Percentiles rank a stretch among this genome's conserved stretches.
phyloP scores from a whole-genome alignment of 2,888 invertebrate species.

The Aricia artaxerxes region DNA sequence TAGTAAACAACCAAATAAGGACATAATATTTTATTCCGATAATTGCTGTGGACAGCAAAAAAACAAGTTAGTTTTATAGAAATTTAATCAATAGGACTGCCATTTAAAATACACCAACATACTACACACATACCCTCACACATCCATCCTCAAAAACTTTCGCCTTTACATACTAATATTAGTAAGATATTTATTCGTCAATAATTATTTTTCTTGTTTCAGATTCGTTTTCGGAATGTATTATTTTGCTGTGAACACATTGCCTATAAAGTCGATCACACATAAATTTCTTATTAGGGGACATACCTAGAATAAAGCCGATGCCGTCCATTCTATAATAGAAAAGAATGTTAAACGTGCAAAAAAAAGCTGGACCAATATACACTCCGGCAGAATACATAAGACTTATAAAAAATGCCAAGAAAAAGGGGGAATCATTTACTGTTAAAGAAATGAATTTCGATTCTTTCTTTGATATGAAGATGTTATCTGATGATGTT shows the following conservation, averaged over 20 bases:
- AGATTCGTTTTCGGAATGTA: slow-evolving; percentile 25
- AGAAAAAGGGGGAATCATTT: slow-evolving; percentile 34
- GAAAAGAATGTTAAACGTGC: neutral
- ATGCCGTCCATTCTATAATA: neutral
- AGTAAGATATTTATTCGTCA: too few species aligned
- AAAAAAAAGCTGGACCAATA: neutral
- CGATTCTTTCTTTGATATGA: slow-evolving; percentile 44
- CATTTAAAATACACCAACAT: too few species aligned
- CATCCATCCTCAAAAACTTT: too few species aligned
- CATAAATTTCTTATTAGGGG: neutral
- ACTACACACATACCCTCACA: too few species aligned
- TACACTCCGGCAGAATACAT: neutral
- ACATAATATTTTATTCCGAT: slow-evolving; percentile 35
- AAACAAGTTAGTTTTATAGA: slow-evolving; percentile 1
- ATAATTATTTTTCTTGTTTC: too few species aligned
- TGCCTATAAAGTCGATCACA: neutral
- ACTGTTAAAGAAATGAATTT: slow-evolving; percentile 43
- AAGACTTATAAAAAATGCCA: neutral
- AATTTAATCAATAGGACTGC: too few species aligned
- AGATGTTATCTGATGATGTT: slow-evolving; percentile 35
- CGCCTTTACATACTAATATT: too few species aligned
- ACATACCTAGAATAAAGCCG: neutral
- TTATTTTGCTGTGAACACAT: neutral
- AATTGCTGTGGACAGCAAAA: slow-evolving; percentile 34
- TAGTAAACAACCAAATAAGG: neutral